Evolutionary conservation across 2,797 vertebrate species (phyloP), one percentile per base, ranked within the genome.

Genomic region (Bovichtus variegatus): DNA sequence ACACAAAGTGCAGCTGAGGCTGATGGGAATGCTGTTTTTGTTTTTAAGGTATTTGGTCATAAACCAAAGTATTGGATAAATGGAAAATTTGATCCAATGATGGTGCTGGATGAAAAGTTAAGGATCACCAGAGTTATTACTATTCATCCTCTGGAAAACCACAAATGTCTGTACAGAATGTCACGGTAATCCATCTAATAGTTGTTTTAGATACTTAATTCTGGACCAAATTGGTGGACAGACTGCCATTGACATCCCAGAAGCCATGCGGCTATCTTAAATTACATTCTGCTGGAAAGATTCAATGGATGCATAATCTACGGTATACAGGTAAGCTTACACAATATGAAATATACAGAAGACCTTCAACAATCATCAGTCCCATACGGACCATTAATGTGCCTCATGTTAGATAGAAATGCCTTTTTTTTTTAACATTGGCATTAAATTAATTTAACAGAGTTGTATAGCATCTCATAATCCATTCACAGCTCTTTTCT

Each of bases 401-500:
- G 41, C 29, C 19, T 38, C 2, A 60, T 49, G 61, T 68, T 55
- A 46, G 7, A 71, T 19, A 62, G 15, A 77, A n/a, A 66, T 51
- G 71, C 73, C 15, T 64, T n/a, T n/a, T n/a, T n/a, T n/a, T n/a
- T n/a, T 10, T 2, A 34, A 40, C 46, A 51, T 34, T 44, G 36
- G 41, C 64, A 61, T 71, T 38, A 40, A 76, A 53, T 65, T n/a
- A 40, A 27, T 55, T 61, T 41, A 65, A 68, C 13, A 21, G 6
- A 29, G 43, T 46, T 61, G 40, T 5, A 40, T 25, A 43, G 21
- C 72, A 69, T 66, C 49, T 36, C 29, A 36, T 63, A 43, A 66
- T 43, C 34, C n/a, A 46, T 72, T 70, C 63, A 59, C 72, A 67
- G 54, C 46, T 60, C 67, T 34, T 76, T 38, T 51, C 19, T 62